These are phyloP conservation scores for Misgurnus anguillicaudatus DNA, from an alignment of 2,113 vertebrate genomes.

Conservation along the genomic window DNA sequence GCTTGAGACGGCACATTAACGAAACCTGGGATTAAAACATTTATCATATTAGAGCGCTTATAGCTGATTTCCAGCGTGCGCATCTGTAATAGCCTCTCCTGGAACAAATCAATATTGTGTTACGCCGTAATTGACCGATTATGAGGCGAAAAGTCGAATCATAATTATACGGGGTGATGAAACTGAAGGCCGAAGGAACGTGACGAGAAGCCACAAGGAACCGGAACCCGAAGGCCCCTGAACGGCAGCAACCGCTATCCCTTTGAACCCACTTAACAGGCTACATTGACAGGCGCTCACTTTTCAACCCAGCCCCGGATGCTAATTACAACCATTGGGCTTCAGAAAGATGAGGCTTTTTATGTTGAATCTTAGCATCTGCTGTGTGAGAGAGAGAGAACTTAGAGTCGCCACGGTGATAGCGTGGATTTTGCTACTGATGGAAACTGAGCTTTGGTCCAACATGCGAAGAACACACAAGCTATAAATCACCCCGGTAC, in stretches of 20 bases:
- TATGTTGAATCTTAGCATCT: constrained; percentile 34
- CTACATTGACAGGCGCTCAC: constrained; percentile 52
- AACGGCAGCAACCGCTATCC: constrained; percentile 31
- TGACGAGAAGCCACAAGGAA: constrained; percentile 65
- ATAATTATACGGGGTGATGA: constrained; percentile 74
- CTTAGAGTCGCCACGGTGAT: constrained; percentile 39
- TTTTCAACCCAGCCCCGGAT: constrained; percentile 40
- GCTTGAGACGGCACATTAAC: constrained; percentile 76
- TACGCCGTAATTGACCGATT: constrained; percentile 80
- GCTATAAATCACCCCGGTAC: constrained; percentile 44
- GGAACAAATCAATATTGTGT: constrained; percentile 79
- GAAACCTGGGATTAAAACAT: constrained; percentile 78
- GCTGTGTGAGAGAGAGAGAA: constrained; percentile 43
- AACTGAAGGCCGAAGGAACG: constrained; percentile 59
- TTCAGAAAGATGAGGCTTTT: constrained; percentile 45
- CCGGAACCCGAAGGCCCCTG: constrained; percentile 55
- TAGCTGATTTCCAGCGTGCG: constrained; percentile 75
- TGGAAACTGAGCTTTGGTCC: constrained; percentile 22
- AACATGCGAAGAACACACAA: constrained; percentile 48
- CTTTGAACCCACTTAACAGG: constrained; percentile 64
- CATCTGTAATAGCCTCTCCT: constrained; percentile 79
- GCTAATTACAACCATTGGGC: constrained; percentile 43
- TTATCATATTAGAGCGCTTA: constrained; percentile 79
- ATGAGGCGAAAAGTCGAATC: constrained; percentile 78
- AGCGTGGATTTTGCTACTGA: constrained; percentile 23